Evolutionary conservation across 2,888 invertebrate species (phyloP).

Genomic region (Sabatieria punctata): DNA sequence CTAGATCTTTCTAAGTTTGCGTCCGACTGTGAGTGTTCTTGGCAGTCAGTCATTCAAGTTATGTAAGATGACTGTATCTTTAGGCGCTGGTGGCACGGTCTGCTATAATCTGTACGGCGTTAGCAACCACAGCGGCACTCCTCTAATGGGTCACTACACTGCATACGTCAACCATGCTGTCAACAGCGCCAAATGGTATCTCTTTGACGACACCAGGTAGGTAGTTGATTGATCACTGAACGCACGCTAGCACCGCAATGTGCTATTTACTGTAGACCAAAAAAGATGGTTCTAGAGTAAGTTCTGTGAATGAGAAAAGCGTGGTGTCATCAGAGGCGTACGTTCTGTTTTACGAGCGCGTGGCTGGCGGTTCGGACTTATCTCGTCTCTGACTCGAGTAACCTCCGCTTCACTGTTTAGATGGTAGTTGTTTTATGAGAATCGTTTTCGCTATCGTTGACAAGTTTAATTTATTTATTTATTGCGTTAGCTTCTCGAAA

Average conservation of each 20-base stretch:
- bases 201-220: conserved; percentile 82
- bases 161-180: conserved; percentile 81
- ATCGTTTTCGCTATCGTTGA: too few relatives aligned
- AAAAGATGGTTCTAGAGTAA: not conserved
- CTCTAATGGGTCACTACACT: conserved; percentile 86
- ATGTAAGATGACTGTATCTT: too few relatives aligned
- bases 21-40: not conserved
- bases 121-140: conserved; percentile 78
- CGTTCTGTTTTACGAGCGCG: conserved; percentile 1
- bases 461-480: too few relatives aligned
- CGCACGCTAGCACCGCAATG: too few relatives aligned
- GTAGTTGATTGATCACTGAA: too few relatives aligned
- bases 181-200: conserved; percentile 69
- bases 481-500: too few relatives aligned
- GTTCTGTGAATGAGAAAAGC: not conserved
- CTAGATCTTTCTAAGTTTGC: conserved; percentile 9
- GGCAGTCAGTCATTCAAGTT: too few relatives aligned
- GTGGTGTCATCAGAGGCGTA: not conserved
- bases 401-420: too few relatives aligned
- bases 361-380: too few relatives aligned
- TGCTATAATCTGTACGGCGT: conserved; percentile 74
- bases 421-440: too few relatives aligned
- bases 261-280: too few relatives aligned
- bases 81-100: not conserved
- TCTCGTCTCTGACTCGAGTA: too few relatives aligned